Evolutionary conservation across 2,113 vertebrate genomes (phyloP).

Genomic region (Dromiciops gliroides): DNA sequence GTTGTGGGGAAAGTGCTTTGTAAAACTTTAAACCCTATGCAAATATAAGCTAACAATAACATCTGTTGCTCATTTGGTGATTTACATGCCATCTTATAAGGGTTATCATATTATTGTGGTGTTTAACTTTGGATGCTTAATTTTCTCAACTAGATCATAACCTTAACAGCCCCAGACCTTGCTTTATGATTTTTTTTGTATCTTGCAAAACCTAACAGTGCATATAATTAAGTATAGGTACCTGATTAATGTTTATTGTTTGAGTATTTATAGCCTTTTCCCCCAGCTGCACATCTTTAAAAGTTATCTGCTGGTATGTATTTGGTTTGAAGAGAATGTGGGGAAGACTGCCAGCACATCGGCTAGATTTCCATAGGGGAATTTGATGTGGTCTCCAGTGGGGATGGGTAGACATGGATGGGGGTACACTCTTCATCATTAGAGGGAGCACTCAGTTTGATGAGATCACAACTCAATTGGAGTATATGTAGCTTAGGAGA

Average conservation of each 20-base stretch:
- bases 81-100: background rate
- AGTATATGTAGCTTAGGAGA: background rate
- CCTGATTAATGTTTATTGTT: background rate
- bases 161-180: background rate
- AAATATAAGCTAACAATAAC: background rate
- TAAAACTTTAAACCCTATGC: background rate
- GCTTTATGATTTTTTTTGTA: slow-evolving; percentile 39
- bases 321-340: background rate
- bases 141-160: slow-evolving; percentile 33
- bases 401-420: background rate
- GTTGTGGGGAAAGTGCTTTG: background rate
- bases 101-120: background rate
- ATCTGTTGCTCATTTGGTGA: background rate
- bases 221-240: background rate
- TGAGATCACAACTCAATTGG: background rate
- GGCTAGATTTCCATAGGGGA: background rate
- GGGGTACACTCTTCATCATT: background rate
- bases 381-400: background rate
- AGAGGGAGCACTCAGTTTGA: background rate
- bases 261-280: background rate
- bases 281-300: background rate
- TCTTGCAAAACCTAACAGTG: background rate
- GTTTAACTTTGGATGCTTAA: background rate
- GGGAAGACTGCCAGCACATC: background rate
- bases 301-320: background rate